A percentile compares a stretch with the other conserved stretches of the same genome.
Conservation (phyloP, 2,797 vertebrate genomes). For the Lepidocolaptes lacrymiger region DNA sequence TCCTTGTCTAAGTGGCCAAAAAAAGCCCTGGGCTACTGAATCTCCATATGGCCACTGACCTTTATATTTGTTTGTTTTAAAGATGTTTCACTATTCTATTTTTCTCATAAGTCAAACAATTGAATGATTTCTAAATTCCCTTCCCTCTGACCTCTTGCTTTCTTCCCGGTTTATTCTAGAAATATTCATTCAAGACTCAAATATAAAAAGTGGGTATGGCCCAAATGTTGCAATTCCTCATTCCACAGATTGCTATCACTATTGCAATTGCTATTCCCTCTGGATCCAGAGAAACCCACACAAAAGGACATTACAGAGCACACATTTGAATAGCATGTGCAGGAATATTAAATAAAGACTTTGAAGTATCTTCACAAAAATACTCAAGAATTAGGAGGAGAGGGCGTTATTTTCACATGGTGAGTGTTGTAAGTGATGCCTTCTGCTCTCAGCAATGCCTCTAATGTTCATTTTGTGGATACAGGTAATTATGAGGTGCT, state of each 20-base stretch:
- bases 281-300: slow-evolving; percentile 3
- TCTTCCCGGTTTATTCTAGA: slow-evolving; percentile 25
- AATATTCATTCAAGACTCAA: slow-evolving; percentile 30
- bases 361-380: slow-evolving; percentile 10
- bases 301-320: slow-evolving; percentile 16
- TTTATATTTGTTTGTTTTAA: slow-evolving; percentile 8
- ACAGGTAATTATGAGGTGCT: slow-evolving; percentile 9
- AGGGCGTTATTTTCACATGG: background rate
- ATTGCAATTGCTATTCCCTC: slow-evolving; percentile 21
- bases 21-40: background rate
- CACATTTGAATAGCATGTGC: background rate
- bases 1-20: background rate
- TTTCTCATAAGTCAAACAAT: background rate
- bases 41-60: background rate
- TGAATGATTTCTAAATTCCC: slow-evolving; percentile 26
- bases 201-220: background rate
- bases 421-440: background rate
- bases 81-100: background rate
- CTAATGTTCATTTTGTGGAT: slow-evolving; percentile 1
- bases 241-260: slow-evolving; percentile 53
- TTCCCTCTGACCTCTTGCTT: slow-evolving; percentile 20
- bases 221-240: slow-evolving; percentile 54
- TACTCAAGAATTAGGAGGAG: background rate
- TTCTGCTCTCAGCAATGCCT: background rate
- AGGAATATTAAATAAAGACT: background rate